phyloP scores from a whole-genome alignment of 2,888 invertebrate species.

The Synergus japonicus region DNA sequence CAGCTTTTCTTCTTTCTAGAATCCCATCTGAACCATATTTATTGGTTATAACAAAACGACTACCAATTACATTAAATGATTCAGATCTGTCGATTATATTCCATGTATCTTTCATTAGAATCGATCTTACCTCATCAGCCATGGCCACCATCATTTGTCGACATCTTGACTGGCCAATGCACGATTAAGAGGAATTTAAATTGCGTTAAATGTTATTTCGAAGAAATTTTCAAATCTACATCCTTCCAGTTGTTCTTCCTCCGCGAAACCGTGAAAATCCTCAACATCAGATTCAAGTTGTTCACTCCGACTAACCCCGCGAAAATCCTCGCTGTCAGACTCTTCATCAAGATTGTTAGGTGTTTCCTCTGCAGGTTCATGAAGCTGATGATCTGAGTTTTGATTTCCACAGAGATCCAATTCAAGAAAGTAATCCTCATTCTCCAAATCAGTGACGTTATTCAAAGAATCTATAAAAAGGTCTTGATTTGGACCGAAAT shows the following conservation, averaged over 20 bases:
- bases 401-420: background rate
- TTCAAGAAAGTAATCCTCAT: background rate
- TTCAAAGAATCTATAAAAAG: no score
- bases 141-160: conserved; percentile 38
- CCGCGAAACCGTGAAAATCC: no score
- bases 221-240: background rate
- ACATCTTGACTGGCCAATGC: conserved; percentile 13
- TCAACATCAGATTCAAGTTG: no score
- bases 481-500: no score
- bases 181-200: conserved; percentile 14
- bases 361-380: background rate
- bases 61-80: no score
- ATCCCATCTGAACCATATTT: conserved; percentile 32
- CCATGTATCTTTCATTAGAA: conserved; percentile 42
- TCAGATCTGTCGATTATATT: no score
- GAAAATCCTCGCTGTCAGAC: background rate
- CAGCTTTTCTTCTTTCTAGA: conserved; percentile 43
- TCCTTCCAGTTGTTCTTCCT: no score
- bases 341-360: background rate
- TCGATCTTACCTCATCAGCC: conserved; percentile 31
- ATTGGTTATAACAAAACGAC: no score
- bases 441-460: background rate
- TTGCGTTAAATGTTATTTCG: background rate
- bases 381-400: background rate
- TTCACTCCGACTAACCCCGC: no score